Evolutionary conservation across 2,797 vertebrate genomes (phyloP), one percentile per base, ranked within the genome.

Genomic region (Artibeus lituratus): DNA sequence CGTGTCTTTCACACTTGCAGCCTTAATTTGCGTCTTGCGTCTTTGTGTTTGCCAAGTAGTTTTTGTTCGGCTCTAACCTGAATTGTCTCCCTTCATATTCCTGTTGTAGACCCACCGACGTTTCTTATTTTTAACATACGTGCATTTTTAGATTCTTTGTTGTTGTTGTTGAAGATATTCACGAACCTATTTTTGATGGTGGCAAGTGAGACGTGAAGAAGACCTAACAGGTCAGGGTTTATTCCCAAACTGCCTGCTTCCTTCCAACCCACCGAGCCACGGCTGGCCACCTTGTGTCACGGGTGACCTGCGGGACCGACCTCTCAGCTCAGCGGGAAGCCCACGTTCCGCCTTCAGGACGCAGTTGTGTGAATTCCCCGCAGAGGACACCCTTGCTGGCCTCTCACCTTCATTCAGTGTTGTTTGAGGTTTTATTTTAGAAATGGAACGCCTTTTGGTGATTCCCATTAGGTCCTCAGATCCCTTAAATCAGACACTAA

Each of bases 41-140:
- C 97, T 97, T 97, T 97, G 97, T 97, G 96, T 81, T 73, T 83
- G 69, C 70, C 6, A 15, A 62, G 0, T 51, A 94, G 93, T 95
- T 91, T 92, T 2, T 70, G 72, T 92, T 87, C 5, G 87, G 29
- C 26, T 35, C 18, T n/a, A 39, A 37, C 47, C 95, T 14, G 86
- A 5, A 6, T 26, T 1, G 74, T 14, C 53, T 16, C 82, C 47
- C 18, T 16, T 22, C 0, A 0, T 26, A 10, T 78, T 22, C 15
- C n/a, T 7, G 10, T 11, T 42, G 0, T 3, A n/a, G 51, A 76
- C 26, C 83, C 90, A 16, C 57, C 16, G 67, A 53, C 0, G 69
- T 12, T 47, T 15, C 11, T 65, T 87, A 15, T 70, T 47, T 90
- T 44, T 32, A 29, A 80, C 94, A 67, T 92, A 88, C 67, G 24